Conservation (phyloP, 2,797 vertebrate species). For the Ispidina picta region DNA sequence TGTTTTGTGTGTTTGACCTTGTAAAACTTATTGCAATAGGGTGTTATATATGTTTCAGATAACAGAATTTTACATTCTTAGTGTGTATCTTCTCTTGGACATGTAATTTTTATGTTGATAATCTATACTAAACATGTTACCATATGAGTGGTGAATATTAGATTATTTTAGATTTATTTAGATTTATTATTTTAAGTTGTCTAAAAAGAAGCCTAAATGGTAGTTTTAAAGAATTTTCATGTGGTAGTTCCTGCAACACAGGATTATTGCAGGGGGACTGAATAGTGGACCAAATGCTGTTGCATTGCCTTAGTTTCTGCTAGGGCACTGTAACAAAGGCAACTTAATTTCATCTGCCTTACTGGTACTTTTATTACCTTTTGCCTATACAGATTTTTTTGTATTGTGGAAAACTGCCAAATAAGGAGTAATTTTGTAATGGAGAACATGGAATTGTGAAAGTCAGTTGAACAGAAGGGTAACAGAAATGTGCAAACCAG, state of each 20-base stretch:
- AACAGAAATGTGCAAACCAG: background rate
- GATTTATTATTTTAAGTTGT: background rate
- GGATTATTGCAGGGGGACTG: background rate
- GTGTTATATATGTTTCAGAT: background rate
- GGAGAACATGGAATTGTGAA: background rate
- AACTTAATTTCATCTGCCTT: background rate
- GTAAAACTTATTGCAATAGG: background rate
- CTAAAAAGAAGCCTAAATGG: background rate
- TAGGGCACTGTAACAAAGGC: slow-evolving; percentile 30
- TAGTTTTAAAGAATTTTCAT: background rate
- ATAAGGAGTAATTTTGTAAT: background rate
- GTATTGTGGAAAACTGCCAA: background rate
- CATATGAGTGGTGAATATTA: background rate
- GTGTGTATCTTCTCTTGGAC: background rate
- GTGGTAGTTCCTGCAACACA: background rate
- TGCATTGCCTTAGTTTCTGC: background rate
- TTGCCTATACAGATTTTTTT: slow-evolving; percentile 17
- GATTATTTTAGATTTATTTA: background rate
- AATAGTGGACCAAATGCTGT: background rate
- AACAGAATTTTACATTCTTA: background rate
- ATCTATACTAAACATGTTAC: background rate
- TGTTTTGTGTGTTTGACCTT: background rate
- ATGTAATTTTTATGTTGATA: background rate
- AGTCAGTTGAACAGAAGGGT: background rate
- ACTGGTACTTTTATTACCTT: background rate